A percentile compares a stretch with the other conserved stretches of the same genome.
Evolutionary conservation across 2,888 invertebrate genomes (phyloP).

Genomic region (Synanthedon formicaeformis): DNA sequence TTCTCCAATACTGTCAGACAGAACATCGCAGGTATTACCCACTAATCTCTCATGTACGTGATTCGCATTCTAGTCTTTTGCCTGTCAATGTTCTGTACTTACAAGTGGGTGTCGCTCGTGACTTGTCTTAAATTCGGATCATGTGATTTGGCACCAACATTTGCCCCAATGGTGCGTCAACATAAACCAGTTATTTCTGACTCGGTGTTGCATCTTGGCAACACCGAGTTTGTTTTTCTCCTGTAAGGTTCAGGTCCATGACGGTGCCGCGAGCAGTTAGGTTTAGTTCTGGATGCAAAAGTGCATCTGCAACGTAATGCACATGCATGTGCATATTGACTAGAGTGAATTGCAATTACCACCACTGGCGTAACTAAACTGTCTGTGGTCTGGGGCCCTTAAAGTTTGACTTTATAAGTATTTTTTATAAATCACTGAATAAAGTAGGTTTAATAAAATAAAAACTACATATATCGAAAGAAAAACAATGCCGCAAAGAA

Average conservation of each 20-base stretch:
- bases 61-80: not conserved
- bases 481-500: no score
- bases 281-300: not conserved
- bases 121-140: slow-evolving; percentile 57
- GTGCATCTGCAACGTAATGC: no score
- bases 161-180: slow-evolving; percentile 44
- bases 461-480: no score
- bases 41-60: not conserved
- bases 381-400: no score
- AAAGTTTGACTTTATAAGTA: no score
- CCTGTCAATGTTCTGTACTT: slow-evolving; percentile 6
- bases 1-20: not conserved
- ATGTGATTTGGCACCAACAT: slow-evolving; percentile 60
- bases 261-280: slow-evolving; percentile 5
- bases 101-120: slow-evolving; percentile 51
- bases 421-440: no score
- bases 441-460: no score
- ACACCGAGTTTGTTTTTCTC: slow-evolving; percentile 28
- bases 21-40: not conserved
- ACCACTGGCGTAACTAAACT: no score
- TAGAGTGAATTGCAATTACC: no score
- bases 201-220: slow-evolving; percentile 39
- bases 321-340: no score
- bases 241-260: slow-evolving; percentile 13
- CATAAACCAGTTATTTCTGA: slow-evolving; percentile 49